These are phyloP conservation scores for Aplysina aerophoba DNA, from an alignment of 37 sponge, comb jelly and placozoan species.

Conservation along the genomic window DNA sequence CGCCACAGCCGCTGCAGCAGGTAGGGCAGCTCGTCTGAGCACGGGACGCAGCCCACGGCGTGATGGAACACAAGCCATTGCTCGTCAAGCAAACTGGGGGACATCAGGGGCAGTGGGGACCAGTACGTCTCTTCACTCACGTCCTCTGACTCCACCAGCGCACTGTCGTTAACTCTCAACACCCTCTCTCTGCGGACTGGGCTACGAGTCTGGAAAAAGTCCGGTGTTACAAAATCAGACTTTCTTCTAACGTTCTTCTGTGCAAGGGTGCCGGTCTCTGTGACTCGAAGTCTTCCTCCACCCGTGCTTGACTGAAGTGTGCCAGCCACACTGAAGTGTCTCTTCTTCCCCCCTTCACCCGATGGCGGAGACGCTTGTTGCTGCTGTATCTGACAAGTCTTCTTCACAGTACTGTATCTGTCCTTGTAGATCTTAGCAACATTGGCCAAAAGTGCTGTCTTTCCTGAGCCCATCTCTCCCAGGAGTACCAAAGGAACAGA, in stretches of 20 bases:
- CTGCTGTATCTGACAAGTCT: not conserved
- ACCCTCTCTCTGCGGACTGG: no score
- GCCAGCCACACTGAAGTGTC: not conserved
- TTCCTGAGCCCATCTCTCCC: constrained; percentile 46
- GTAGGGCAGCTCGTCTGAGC: constrained; percentile 34
- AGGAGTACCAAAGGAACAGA: constrained; percentile 33
- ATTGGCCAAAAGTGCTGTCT: constrained; percentile 41
- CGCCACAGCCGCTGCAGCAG: constrained; percentile 53
- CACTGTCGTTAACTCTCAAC: no score
- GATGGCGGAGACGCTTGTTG: no score
- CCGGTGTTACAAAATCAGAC: no score
- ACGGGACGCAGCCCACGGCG: constrained; percentile 28
- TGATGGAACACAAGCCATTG: constrained; percentile 56
- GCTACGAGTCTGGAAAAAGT: no score
- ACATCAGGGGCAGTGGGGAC: not conserved
- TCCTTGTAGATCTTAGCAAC: not conserved
- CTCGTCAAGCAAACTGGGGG: not conserved
- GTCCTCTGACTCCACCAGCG: no score
- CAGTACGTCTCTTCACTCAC: no score
- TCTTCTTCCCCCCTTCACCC: not conserved
- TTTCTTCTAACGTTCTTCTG: no score
- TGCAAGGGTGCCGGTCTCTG: no score
- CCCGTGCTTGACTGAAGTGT: not conserved
- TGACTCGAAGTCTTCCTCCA: no score
- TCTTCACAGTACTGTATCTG: not conserved